phyloP scores from a whole-genome alignment of 2,113 vertebrate species.

The Vulpes vulpes region DNA sequence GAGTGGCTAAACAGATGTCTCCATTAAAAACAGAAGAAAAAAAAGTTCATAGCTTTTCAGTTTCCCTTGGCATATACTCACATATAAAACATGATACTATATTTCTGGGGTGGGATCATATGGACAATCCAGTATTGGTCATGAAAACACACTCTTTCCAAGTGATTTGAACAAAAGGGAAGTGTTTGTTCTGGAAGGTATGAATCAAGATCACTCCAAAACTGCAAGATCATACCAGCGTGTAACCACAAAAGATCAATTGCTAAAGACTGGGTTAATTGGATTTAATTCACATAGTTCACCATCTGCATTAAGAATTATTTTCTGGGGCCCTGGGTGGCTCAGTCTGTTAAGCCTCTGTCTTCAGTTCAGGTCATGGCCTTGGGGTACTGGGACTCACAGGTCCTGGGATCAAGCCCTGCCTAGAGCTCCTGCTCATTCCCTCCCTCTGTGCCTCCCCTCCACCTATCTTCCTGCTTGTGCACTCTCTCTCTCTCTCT shows the following conservation, averaged over 20 bases:
- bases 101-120: background rate
- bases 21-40: background rate
- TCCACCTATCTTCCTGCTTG: background rate
- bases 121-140: background rate
- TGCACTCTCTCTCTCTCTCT: background rate
- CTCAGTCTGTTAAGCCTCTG: background rate
- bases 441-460: background rate
- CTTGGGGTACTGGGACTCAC: background rate
- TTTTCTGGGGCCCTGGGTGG: background rate
- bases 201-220: background rate
- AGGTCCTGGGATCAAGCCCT: background rate
- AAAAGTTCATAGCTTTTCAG: fast-evolving
- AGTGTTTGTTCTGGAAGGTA: background rate
- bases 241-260: background rate
- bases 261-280: background rate
- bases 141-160: background rate
- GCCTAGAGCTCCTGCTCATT: background rate
- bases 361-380: background rate
- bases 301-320: background rate
- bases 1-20: background rate
- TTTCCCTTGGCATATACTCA: background rate
- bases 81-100: background rate
- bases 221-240: background rate
- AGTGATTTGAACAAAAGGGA: background rate
- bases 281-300: background rate